Evolutionary conservation across 2,888 invertebrate species (phyloP).

Genomic region (Tetrapedia diversipes): DNA sequence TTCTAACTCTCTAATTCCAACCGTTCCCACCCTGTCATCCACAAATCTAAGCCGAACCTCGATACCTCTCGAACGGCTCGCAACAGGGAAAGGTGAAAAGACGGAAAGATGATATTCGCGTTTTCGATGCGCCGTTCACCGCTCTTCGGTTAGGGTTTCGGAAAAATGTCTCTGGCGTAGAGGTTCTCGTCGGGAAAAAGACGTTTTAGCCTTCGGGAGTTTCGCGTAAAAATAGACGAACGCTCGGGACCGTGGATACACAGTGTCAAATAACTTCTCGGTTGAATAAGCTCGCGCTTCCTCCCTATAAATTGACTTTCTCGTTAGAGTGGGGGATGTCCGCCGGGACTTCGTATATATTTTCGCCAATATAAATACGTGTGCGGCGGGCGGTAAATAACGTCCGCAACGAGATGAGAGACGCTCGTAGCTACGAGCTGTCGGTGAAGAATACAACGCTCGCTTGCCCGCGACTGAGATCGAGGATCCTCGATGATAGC

Average conservation of each 20-base stretch:
- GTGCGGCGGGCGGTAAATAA: slow-evolving; percentile 49
- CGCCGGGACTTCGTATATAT: slow-evolving; percentile 36
- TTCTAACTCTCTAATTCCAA: too few relatives aligned
- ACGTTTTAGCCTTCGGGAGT: too few relatives aligned
- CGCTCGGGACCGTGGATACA: background rate
- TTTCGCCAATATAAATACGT: slow-evolving; percentile 39
- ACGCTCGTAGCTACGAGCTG: slow-evolving; percentile 37
- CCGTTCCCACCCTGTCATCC: background rate
- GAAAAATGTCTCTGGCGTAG: slow-evolving; percentile 26
- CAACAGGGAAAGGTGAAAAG: background rate
- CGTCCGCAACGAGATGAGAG: slow-evolving; percentile 35
- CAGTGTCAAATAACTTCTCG: slow-evolving; percentile 52
- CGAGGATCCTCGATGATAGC: slow-evolving; percentile 43
- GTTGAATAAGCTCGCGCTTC: slow-evolving; percentile 33
- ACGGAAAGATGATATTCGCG: slow-evolving; percentile 10
- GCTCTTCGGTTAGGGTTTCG: slow-evolving; percentile 21
- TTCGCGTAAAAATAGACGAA: slow-evolving; percentile 34
- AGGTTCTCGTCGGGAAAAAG: too few relatives aligned
- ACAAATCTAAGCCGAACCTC: background rate
- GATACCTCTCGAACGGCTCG: background rate
- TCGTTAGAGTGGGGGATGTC: slow-evolving; percentile 14
- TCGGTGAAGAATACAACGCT: slow-evolving; percentile 51
- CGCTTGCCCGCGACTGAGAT: slow-evolving; percentile 47
- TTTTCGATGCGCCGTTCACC: background rate
- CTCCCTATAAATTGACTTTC: slow-evolving; percentile 50